phyloP scores from a whole-genome alignment of 1,140 invertebrate species.

The Ditylenchus dipsaci region DNA sequence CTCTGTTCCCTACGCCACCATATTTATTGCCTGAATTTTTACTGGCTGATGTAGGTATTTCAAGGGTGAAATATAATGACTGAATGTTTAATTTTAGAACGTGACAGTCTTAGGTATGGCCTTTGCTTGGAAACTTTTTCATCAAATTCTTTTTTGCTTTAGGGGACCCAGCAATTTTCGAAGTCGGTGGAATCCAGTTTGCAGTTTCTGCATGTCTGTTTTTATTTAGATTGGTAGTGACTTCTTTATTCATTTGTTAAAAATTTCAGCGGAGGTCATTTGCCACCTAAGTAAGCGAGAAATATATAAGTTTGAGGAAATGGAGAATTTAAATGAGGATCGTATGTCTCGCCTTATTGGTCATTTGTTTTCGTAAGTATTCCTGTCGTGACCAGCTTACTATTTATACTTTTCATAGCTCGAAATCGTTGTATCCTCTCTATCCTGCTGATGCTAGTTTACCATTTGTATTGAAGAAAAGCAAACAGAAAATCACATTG shows the following conservation, averaged over 20 bases:
- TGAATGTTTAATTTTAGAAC: too few relatives aligned
- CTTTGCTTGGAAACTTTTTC: too few relatives aligned
- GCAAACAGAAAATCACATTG: neutral
- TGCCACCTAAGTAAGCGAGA: slow-evolving; percentile 1
- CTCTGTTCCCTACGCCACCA: too few relatives aligned
- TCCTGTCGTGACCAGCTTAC: neutral
- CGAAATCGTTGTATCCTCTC: neutral
- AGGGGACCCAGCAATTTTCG: slow-evolving; percentile 2
- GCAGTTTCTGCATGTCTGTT: neutral
- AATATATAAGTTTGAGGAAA: neutral
- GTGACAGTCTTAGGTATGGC: too few relatives aligned
- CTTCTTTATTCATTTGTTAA: too few relatives aligned
- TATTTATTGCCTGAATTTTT: too few relatives aligned
- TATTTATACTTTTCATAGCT: neutral
- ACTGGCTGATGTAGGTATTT: too few relatives aligned
- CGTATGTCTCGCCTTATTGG: neutral
- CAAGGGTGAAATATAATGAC: too few relatives aligned
- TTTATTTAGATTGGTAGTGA: too few relatives aligned
- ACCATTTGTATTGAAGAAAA: neutral
- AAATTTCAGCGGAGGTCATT: neutral
- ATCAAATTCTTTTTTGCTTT: neutral
- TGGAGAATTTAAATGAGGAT: slow-evolving; percentile 2
- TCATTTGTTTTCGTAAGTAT: neutral
- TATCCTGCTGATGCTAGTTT: neutral
- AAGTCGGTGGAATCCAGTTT: neutral